Conservation (phyloP, 2,797 vertebrate species). For the Enteromius radiatus region DNA sequence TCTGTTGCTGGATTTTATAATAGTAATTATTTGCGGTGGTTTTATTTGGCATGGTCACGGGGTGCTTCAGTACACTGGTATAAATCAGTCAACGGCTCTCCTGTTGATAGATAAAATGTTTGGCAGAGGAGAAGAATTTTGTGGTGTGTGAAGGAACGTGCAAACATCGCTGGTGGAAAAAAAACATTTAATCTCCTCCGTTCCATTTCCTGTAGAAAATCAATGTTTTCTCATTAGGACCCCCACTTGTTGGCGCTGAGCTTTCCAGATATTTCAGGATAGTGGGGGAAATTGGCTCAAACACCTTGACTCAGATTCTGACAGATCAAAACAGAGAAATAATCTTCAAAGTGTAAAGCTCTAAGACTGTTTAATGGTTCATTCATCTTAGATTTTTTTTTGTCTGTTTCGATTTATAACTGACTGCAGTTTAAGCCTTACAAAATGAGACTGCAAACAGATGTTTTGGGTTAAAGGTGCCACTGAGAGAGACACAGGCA, state of each 20-base stretch:
- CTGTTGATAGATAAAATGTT: slow-evolving; percentile 46
- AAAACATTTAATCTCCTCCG: slow-evolving; percentile 44
- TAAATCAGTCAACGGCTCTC: slow-evolving; percentile 45
- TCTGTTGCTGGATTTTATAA: slow-evolving; percentile 29
- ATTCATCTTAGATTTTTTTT: not conserved
- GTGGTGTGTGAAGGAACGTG: slow-evolving; percentile 50
- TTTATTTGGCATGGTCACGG: slow-evolving; percentile 42
- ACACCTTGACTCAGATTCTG: not conserved
- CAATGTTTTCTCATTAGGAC: slow-evolving; percentile 31
- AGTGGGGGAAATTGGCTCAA: not conserved
- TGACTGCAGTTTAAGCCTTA: slow-evolving; percentile 18
- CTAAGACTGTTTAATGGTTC: not conserved
- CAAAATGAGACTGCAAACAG: slow-evolving; percentile 25
- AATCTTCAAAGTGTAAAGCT: not conserved
- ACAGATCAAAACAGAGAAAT: slow-evolving; percentile 11
- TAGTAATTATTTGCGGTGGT: slow-evolving; percentile 38
- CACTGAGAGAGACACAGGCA: slow-evolving; percentile 26
- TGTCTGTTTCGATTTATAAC: not conserved
- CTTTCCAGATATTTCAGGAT: slow-evolving; percentile 30
- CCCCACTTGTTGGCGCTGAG: slow-evolving; percentile 13
- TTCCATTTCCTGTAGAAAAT: slow-evolving; percentile 37
- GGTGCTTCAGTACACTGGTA: slow-evolving; percentile 26
- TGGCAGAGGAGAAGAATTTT: slow-evolving; percentile 43
- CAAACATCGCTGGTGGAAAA: slow-evolving; percentile 46
- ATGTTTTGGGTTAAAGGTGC: slow-evolving; percentile 35